Conservation (phyloP, 2,888 invertebrate genomes). For the Syrphus vitripennis region DNA sequence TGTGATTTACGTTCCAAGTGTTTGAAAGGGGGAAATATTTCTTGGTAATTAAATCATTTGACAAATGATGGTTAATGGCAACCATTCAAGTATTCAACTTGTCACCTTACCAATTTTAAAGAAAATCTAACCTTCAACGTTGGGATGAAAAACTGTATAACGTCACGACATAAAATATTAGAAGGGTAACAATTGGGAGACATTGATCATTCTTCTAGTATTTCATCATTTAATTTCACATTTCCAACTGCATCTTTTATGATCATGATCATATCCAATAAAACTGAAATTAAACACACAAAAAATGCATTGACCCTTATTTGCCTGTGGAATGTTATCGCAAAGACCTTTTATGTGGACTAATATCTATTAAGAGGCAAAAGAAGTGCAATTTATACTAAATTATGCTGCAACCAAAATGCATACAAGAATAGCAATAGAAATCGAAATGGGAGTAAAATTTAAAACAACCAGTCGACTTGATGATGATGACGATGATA, state of each 20-base stretch:
- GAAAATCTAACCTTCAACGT: no score
- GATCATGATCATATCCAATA: not conserved
- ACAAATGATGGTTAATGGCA: no score
- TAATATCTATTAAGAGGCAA: slow-evolving; percentile 25
- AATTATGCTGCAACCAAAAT: slow-evolving; percentile 21
- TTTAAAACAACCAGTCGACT: not conserved
- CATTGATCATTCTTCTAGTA: not conserved
- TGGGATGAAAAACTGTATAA: no score
- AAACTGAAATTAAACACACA: not conserved
- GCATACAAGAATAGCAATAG: not conserved
- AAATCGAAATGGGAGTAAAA: slow-evolving; percentile 23
- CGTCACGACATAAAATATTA: no score
- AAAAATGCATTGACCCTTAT: slow-evolving; percentile 24
- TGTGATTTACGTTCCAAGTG: no score
- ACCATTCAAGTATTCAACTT: no score
- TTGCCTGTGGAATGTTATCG: slow-evolving; percentile 43
- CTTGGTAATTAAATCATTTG: no score
- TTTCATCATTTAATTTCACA: not conserved
- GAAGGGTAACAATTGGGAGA: not conserved
- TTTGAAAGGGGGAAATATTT: no score
- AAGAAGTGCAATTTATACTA: slow-evolving; percentile 17
- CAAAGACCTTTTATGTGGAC: slow-evolving; percentile 43
- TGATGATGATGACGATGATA: not conserved
- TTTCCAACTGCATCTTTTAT: not conserved
- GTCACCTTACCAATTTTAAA: no score